Conservation (phyloP, 2,888 invertebrate genomes). For the Callimorpha dominula region DNA sequence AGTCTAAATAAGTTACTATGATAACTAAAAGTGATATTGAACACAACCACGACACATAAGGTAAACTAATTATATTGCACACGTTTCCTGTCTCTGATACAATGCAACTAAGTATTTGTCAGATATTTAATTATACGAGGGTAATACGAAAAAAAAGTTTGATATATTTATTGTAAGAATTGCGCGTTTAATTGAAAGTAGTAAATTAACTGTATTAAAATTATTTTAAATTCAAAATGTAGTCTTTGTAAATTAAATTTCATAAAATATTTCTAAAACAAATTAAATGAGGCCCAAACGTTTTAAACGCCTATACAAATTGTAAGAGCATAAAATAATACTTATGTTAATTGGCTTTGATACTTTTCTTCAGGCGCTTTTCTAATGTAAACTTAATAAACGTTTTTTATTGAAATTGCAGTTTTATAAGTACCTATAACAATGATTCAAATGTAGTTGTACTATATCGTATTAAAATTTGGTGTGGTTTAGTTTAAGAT, state of each 20-base stretch:
- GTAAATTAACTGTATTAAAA: constrained; percentile 5
- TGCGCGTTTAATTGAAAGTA: constrained; percentile 2
- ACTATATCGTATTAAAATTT: background rate
- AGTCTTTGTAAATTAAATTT: constrained; percentile 9
- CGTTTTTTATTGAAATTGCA: background rate
- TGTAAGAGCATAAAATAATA: background rate
- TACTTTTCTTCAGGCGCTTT: background rate
- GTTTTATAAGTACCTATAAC: too few species aligned
- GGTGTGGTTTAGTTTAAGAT: too few species aligned
- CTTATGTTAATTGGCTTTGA: background rate
- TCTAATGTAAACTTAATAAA: background rate
- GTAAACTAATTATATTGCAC: constrained; percentile 6
- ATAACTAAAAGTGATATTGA: constrained; percentile 5
- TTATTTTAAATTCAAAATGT: constrained; percentile 3
- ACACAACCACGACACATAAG: constrained; percentile 5
- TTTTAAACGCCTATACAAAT: constrained; percentile 11
- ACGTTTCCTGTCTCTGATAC: too few species aligned
- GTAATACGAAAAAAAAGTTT: constrained; percentile 8
- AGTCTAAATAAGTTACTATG: constrained; percentile 5
- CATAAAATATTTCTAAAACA: constrained; percentile 6
- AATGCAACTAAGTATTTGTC: constrained; percentile 2
- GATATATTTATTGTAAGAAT: constrained; percentile 4
- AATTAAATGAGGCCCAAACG: constrained; percentile 12
- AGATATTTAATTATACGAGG: constrained; percentile 1
- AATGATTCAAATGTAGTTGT: background rate